Evolutionary conservation across 2,888 invertebrate species (phyloP).

Genomic region (Netelia virgata): DNA sequence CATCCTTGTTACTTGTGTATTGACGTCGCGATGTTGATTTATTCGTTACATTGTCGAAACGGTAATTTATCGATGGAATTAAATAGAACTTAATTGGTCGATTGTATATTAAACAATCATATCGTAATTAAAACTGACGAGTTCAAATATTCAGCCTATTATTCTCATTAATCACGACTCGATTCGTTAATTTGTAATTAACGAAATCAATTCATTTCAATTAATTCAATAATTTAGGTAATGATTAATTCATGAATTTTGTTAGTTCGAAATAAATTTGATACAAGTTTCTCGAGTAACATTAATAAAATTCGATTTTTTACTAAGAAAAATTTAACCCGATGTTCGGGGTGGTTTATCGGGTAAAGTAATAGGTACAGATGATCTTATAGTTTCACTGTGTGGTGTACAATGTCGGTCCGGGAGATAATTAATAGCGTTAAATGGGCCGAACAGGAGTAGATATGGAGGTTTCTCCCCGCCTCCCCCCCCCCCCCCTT

Average conservation of each 20-base stretch:
- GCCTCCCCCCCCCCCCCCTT: slow-evolving; percentile 5
- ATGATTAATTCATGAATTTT: not conserved
- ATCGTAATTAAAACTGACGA: too few relatives aligned
- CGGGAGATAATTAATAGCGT: slow-evolving; percentile 64
- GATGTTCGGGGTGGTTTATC: slow-evolving; percentile 19
- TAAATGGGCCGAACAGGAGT: slow-evolving; percentile 43
- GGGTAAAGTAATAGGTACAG: slow-evolving; percentile 17
- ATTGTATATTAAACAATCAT: too few relatives aligned
- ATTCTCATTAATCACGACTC: too few relatives aligned
- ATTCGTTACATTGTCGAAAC: too few relatives aligned
- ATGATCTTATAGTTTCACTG: slow-evolving; percentile 45
- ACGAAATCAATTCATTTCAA: too few relatives aligned
- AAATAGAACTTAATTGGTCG: too few relatives aligned
- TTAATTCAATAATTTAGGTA: too few relatives aligned
- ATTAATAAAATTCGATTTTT: not conserved
- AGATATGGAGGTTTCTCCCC: slow-evolving; percentile 12
- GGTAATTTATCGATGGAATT: too few relatives aligned
- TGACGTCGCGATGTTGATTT: not conserved
- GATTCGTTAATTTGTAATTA: too few relatives aligned
- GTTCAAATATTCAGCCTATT: not conserved
- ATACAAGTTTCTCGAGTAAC: not conserved
- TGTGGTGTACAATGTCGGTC: slow-evolving; percentile 27
- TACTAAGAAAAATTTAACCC: slow-evolving; percentile 3
- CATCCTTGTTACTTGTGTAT: not conserved
- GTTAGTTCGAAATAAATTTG: not conserved